Base-by-base conservation (phyloP, 2,888 invertebrate species). In the Apodemia mormo region DNA sequence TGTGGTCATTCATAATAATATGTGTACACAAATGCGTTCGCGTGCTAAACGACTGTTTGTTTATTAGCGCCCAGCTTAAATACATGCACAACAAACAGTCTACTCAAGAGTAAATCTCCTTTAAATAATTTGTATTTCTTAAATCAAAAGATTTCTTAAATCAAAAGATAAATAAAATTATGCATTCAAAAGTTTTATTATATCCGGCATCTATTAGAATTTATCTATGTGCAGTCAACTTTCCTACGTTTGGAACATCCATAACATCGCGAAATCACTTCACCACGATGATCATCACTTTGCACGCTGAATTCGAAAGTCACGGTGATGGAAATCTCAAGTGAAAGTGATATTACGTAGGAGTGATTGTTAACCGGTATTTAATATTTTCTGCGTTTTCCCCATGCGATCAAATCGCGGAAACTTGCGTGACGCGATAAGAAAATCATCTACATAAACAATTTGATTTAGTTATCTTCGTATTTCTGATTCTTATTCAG, bases 301-400 rank as follows among this genome's bases (percentile, higher is more conserved):
- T 78, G 81, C 83, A 83, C 84, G 52, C 22, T 52, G 82, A 86
- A 87, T 89, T 92, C 89, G 92, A 90, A 92, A 91, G 91, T 88
- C 84, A 81, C 82, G 82, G 82, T 78, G 85, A 88, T 90, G 90
- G 85, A 88, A 89, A 88, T 87, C 83, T 86, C 79, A 70, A 79
- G 84, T 82, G 85, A 86, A 86, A 85, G 85, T 83, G 61, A 30
- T 61, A 61, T 64, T 64, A 64, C 61, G 37, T 64, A 14, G 61
- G 33, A 33, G 33, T 64, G 61, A 37, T 64, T 64, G 61, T 64
- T 64, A 22, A 22, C 22, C 4, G 52, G 52, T 22, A 54, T 54
- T 54, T 54, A 64, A 64, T 64, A 78, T 85, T 86, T 88, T 85
- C 85, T 82, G 81, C 78, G 81, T 87, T 88, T 87, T 83, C 85